Conservation (phyloP, 2,888 invertebrate genomes). For the Clepsis dumicolana region DNA sequence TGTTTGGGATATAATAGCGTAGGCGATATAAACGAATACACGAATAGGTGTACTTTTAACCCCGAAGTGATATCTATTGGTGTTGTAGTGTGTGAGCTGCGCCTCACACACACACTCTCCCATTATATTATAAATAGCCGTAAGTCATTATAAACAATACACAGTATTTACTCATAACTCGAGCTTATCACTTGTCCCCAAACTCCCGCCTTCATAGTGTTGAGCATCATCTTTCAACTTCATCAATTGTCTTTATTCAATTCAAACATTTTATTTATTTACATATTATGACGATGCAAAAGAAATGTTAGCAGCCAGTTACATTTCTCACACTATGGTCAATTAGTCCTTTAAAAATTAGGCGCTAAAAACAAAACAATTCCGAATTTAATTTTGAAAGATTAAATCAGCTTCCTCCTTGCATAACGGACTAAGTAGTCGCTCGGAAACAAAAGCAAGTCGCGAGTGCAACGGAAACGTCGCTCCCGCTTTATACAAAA, state of each 20-base stretch:
- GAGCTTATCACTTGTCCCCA: no score
- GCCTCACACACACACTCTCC: no score
- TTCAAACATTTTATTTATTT: no score
- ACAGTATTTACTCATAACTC: no score
- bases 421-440: slow-evolving; percentile 42
- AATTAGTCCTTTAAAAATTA: slow-evolving; percentile 24
- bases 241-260: no score
- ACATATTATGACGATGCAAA: no score
- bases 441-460: slow-evolving; percentile 42
- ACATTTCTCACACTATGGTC: not conserved
- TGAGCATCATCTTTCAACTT: no score
- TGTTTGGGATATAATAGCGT: not conserved
- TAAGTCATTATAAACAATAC: no score
- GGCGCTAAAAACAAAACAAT: slow-evolving; percentile 46
- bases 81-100: no score
- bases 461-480: slow-evolving; percentile 55
- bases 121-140: no score
- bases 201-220: no score
- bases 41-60: not conserved
- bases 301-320: not conserved
- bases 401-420: slow-evolving; percentile 43
- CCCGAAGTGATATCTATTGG: not conserved
- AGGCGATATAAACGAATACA: not conserved
- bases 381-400: slow-evolving; percentile 42
- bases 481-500: slow-evolving; percentile 53